phyloP scores from a whole-genome alignment of 1,140 invertebrate species.

The Coboldia fuscipes region DNA sequence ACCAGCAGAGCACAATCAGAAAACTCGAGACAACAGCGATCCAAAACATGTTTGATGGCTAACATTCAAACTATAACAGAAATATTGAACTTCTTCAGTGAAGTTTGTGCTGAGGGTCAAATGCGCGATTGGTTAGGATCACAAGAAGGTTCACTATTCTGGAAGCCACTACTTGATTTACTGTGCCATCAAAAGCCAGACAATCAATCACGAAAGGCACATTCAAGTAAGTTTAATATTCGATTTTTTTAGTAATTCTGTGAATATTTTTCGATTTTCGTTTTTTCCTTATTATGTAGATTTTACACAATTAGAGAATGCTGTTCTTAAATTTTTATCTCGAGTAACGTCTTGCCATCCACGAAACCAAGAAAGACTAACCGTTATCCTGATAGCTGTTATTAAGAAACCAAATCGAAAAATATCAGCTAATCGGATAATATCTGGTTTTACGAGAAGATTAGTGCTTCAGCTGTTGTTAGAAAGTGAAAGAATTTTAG shows the following conservation, averaged over 20 bases:
- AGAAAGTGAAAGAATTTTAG: conserved; percentile 62
- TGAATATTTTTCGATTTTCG: too few species aligned
- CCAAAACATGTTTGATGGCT: background rate
- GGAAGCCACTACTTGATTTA: conserved; percentile 55
- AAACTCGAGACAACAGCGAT: background rate
- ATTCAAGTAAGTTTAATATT: too few species aligned
- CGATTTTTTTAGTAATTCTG: too few species aligned
- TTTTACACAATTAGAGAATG: conserved; percentile 41
- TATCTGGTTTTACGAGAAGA: conserved; percentile 71
- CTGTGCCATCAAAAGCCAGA: conserved; percentile 31
- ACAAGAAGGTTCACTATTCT: conserved; percentile 55
- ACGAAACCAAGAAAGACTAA: conserved; percentile 61
- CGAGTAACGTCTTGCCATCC: conserved; percentile 67
- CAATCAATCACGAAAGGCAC: conserved; percentile 22
- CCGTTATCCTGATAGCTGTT: conserved; percentile 37
- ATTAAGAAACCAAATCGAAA: conserved; percentile 12
- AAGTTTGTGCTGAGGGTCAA: conserved; percentile 51
- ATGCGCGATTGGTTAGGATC: conserved; percentile 74
- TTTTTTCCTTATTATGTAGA: too few species aligned
- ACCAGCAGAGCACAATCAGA: too few species aligned
- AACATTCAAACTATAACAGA: conserved; percentile 25
- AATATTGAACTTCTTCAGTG: conserved; percentile 60
- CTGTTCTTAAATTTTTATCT: conserved; percentile 51
- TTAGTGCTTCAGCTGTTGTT: conserved; percentile 65
- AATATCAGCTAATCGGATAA: conserved; percentile 14